Base-by-base conservation (phyloP, 2,113 vertebrate genomes). In the Ailuropoda melanoleuca region DNA sequence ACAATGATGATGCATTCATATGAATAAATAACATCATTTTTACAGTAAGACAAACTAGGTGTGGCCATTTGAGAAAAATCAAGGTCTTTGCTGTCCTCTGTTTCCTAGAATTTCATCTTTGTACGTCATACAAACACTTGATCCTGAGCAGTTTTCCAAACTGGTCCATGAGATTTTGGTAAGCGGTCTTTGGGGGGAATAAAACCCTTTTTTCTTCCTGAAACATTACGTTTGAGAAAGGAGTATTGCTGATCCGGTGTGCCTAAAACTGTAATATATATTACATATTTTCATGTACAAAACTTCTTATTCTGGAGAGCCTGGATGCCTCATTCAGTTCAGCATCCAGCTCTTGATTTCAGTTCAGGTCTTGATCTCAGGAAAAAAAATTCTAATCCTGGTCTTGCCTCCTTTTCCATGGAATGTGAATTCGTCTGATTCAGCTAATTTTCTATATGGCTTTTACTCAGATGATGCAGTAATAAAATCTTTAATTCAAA, bases 221-320 rank as follows among this genome's bases (percentile, higher is more conserved):
- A 96, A 93, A 95, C 84, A 72, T 37, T 55, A 82, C n/a, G 3
- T 62, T 74, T 86, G 55, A 82, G 24, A 92, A 92, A 89, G 26
- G 34, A 89, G 1, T 8, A 6, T 39, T 60, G 37, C 46, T 96
- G 39, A 48, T 39, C 3, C n/a, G 55, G 7, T 50, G 10, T 75
- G 17, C 24, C 83, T 68, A 58, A 90, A 92, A 68, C 66, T 18
- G 37, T 34, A 12, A 29, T 74, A 74, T 46, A 15, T 26, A 46
- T 29, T 39, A 74, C 6, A 8, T 21, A 70, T 72, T 66, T 64
- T 75, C 34, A 34, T 8, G 31, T 86, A 26, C 12, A 37, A 72
- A 75, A 48, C 8, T 66, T 66, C 31, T 66, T 34, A 66, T 66
- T 66, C 7, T 17, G 62, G 31, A 17, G 62, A 18, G 15, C 17